These are phyloP conservation scores for Ganaspis brasiliensis DNA, from an alignment of 2,888 invertebrate species.

Conservation along the genomic window DNA sequence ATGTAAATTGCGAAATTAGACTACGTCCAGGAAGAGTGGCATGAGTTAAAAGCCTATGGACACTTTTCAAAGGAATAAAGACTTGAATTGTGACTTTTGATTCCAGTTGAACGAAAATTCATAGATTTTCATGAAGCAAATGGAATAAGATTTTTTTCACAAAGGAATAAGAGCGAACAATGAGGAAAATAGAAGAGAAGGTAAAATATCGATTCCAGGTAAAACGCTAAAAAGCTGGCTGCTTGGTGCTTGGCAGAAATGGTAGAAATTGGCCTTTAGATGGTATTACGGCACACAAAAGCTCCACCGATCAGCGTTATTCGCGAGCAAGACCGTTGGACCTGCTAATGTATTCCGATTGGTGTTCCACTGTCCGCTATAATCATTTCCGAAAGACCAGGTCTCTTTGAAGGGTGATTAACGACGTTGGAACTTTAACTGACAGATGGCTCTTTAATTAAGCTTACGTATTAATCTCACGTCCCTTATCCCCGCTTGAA, in stretches of 20 bases:
- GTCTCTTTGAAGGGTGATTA: constrained; percentile 53
- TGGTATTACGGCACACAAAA: constrained; percentile 29
- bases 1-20: too few species aligned
- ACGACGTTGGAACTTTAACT: too few species aligned
- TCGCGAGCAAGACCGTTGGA: constrained; percentile 9
- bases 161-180: constrained; percentile 24
- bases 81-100: constrained; percentile 5
- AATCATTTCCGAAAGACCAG: constrained; percentile 50
- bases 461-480: too few species aligned
- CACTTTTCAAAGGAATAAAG: constrained; percentile 12
- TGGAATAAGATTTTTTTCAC: constrained; percentile 41
- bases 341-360: constrained; percentile 66
- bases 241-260: constrained; percentile 16
- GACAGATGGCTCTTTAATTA: constrained; percentile 58
- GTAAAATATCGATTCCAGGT: constrained; percentile 27
- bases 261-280: constrained; percentile 33
- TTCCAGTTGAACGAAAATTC: constrained; percentile 31
- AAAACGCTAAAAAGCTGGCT: neutral
- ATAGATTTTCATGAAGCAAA: neutral
- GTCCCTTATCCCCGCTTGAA: constrained; percentile 49
- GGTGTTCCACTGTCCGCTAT: constrained; percentile 60
- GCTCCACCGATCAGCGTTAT: constrained; percentile 21
- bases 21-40: too few species aligned
- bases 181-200: constrained; percentile 29
- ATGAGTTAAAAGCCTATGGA: neutral